phyloP scores from a whole-genome alignment of 2,797 vertebrate species.

The Sebastiscus tertius region DNA sequence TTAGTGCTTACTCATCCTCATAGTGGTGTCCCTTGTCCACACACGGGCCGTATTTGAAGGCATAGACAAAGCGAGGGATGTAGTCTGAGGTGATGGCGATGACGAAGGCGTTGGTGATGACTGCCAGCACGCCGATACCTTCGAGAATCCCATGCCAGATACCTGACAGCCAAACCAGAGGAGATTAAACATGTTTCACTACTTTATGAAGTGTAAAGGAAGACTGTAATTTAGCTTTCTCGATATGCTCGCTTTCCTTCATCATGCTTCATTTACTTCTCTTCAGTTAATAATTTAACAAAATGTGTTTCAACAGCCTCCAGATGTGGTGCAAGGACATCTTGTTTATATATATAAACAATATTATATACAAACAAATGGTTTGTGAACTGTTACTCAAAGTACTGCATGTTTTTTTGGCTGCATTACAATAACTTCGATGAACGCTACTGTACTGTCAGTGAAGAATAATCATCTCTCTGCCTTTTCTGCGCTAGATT shows the following conservation, averaged over 20 bases:
- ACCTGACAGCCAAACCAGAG: conserved; percentile 78
- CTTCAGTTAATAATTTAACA: background rate
- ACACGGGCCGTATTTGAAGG: conserved; percentile 97
- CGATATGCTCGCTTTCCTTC: background rate
- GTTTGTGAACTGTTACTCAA: background rate
- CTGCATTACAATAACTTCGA: background rate
- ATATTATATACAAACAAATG: background rate
- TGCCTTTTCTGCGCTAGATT: background rate
- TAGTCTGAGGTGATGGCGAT: conserved; percentile 99
- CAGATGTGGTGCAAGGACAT: background rate
- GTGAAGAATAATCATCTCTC: background rate
- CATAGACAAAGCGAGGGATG: conserved; percentile 98
- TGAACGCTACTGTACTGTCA: background rate
- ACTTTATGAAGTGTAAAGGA: background rate
- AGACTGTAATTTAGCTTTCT: background rate
- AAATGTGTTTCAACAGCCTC: background rate
- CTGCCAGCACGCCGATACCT: conserved; percentile 96
- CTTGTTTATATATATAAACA: background rate
- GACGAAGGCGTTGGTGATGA: conserved; percentile 99
- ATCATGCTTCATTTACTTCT: background rate
- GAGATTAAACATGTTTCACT: background rate
- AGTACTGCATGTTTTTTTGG: background rate
- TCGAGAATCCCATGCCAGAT: conserved; percentile 99
- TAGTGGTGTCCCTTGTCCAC: conserved; percentile 88
- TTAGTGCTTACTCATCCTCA: conserved; percentile 79